Evolutionary conservation across 2,113 vertebrate species (phyloP), one percentile per base, ranked within the genome.

Genomic region (Ibidorhyncha struthersii): DNA sequence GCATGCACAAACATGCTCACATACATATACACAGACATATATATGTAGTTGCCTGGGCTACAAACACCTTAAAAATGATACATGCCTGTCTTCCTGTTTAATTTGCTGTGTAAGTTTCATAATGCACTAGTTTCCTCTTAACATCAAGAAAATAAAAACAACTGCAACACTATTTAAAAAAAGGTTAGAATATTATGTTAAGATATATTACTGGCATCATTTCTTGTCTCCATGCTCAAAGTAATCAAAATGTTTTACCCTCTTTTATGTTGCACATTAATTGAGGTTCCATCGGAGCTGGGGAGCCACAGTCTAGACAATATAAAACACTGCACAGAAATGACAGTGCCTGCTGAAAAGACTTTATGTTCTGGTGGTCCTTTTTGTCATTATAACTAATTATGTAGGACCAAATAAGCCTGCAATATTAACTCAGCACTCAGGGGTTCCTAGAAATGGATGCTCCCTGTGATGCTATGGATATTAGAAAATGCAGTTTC

Each of bases 321-420:
- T 65, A 89, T 96, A 95, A 95, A 97, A 86, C 73, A 92, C 12
- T 34, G 71, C 12, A 27, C 40, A 84, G 80, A 90, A 96, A 79
- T 91, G 94, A 92, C 95, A 95, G 56, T 82, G 86, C 91, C 92
- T 97, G 92, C 89, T 97, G 77, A 56, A 97, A 95, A 93, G 86
- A 23, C 77, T 89, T 90, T 86, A 92, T 89, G 80, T 93, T 92
- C 94, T 76, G 27, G 21, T 86, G 91, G 86, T 87, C 77, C 72
- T 95, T 97, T 96, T 94, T 95, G 91, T 97, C 95, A 96, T 95
- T 96, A 96, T 81, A 91, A 97, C 94, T 95, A 95, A 96, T 97
- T 94, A 95, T 61, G 56, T 63, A 92, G 66, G 71, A 89, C 76
- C 76, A 89, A 86, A 95, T 82, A 89, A 95, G 82, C 38, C 76